Base-by-base conservation (phyloP, 1,140 invertebrate genomes). In the Drosophila pruinosa region DNA sequence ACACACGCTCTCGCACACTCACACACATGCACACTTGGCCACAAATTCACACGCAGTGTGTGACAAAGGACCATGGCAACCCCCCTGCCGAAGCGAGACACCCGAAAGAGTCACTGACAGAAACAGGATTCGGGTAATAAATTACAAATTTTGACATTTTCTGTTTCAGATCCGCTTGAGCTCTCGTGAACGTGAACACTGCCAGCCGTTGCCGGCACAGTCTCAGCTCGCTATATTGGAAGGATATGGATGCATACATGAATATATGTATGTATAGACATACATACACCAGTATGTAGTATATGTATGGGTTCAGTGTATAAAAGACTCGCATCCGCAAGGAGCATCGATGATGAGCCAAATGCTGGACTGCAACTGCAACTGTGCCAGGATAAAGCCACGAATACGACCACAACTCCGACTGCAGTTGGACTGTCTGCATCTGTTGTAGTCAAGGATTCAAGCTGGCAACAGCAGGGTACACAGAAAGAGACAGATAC, bases 71-170 rank as follows among this genome's bases (percentile, higher is more conserved):
- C 77, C 72, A 41, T 50, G 54, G 28, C 58, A 63, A 71, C 54
- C 36, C 68, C 67, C 28, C 74, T 81, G 67, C 82, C 63, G 50
- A 68, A 56, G 63, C 59, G 65, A 71, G 76, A 67, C 79, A 83
- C 71, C 75, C 81, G 50, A 82, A 83, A 77, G 79, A 89, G 72
- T 86, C 86, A 86, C 88, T 89, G 81, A 89, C 89, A 90, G 89
- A 90, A 90, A 90, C 89, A 90, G 89, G 89, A 90, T 90, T 90
- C 89, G 76, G 85, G 89, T 89, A 90, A 90, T 90, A 90, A 90
- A 90, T 90, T 90, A 90, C 73, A 89, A 90, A 90, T 78, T 90
- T 90, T 90, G 89, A 90, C 89, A 90, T 90, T 90, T 90, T 90
- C 89, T 86, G 89, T 83, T 90, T 90, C 86, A 88, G 89, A 90